These are phyloP conservation scores for Pegoplata infirma DNA, from an alignment of 2,888 invertebrate species.

Conservation along the genomic window DNA sequence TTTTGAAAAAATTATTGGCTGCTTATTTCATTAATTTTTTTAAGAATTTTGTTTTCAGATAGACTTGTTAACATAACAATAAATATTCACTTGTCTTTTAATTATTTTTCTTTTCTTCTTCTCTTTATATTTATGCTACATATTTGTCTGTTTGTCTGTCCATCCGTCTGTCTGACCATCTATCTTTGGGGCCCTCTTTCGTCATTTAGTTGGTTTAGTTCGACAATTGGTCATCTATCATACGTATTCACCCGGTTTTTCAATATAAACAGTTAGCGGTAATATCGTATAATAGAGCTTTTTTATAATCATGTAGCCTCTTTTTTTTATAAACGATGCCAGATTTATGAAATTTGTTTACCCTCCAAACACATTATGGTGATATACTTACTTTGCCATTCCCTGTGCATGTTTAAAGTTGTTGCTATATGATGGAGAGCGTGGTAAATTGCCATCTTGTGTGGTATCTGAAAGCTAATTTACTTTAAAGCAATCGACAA, in stretches of 20 bases:
- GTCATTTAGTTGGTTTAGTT: not conserved
- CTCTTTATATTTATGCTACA: not conserved
- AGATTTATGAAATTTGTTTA: slow-evolving; percentile 5
- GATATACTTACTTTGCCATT: too few relatives aligned
- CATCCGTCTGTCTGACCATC: not conserved
- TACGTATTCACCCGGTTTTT: slow-evolving; percentile 36
- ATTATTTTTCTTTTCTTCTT: slow-evolving; percentile 6
- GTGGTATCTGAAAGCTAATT: too few relatives aligned
- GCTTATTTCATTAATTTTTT: not conserved
- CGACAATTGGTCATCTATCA: slow-evolving; percentile 5
- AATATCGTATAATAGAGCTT: slow-evolving; percentile 10
- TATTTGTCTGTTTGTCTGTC: slow-evolving; percentile 8
- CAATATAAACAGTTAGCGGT: slow-evolving; percentile 46
- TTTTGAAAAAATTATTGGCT: not conserved
- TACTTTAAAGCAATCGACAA: too few relatives aligned
- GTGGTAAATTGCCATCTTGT: too few relatives aligned
- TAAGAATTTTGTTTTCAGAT: not conserved
- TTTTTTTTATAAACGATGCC: slow-evolving; percentile 17
- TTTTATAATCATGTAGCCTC: slow-evolving; percentile 11
- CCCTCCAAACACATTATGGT: too few relatives aligned
- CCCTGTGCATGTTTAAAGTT: too few relatives aligned
- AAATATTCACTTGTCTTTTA: slow-evolving; percentile 29
- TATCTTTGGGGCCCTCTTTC: not conserved
- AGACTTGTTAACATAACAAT: slow-evolving; percentile 25
- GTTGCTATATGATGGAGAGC: too few relatives aligned